Percentiles rank a stretch among this genome's conserved stretches.
Evolutionary conservation across 2,888 invertebrate genomes (phyloP).

Genomic region (Himalopsyche japonica): DNA sequence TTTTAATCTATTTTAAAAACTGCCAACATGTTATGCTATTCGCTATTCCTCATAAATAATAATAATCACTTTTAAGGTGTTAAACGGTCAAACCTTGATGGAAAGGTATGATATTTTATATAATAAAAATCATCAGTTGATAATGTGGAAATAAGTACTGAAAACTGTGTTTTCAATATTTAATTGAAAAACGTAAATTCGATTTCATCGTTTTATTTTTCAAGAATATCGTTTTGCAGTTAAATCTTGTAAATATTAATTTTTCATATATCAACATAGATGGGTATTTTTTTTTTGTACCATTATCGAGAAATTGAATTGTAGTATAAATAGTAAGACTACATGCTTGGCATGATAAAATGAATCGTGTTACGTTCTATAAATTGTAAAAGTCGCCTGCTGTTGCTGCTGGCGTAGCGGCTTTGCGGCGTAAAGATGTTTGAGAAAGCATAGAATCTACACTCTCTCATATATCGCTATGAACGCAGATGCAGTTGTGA

Average conservation of each 20-base stretch:
- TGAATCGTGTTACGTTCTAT: not conserved
- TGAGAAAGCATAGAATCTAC: not conserved
- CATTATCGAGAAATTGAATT: not conserved
- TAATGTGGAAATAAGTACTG: no score
- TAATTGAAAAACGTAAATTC: no score
- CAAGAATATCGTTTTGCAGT: not conserved
- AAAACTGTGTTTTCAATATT: no score
- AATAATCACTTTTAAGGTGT: no score
- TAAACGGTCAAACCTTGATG: no score
- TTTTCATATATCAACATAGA: not conserved
- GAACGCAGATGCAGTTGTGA: slow-evolving; percentile 25
- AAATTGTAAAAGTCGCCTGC: not conserved
- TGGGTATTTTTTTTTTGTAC: not conserved
- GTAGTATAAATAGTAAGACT: not conserved
- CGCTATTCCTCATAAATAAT: no score
- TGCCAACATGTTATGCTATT: no score
- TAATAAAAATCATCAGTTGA: no score
- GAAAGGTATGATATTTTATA: no score
- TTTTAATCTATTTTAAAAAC: no score
- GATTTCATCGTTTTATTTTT: not conserved
- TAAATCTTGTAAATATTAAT: not conserved
- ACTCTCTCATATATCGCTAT: not conserved
- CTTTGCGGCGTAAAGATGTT: not conserved
- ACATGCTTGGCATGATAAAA: not conserved
- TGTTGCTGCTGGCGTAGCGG: not conserved